A percentile compares a stretch with the other conserved stretches of the same genome.
These are phyloP conservation scores for Phalacrocorax aristotelis DNA, from an alignment of 2,113 vertebrate species.

Conservation along the genomic window DNA sequence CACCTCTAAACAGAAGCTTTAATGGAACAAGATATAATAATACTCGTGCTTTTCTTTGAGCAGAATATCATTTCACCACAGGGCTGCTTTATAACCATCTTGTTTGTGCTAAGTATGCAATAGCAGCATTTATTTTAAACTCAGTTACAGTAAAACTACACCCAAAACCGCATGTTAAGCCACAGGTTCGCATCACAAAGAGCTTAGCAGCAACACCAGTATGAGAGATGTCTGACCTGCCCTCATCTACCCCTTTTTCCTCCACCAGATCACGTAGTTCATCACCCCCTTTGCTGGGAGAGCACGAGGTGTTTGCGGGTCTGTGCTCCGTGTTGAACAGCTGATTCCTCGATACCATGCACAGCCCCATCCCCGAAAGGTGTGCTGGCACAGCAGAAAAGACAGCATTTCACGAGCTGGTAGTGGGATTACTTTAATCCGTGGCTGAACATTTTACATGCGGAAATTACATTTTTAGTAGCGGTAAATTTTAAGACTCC, in stretches of 20 bases:
- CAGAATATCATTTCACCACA: neutral
- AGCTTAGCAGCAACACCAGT: neutral
- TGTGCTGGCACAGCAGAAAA: neutral
- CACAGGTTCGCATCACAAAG: neutral
- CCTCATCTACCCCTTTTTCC: neutral
- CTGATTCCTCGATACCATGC: neutral
- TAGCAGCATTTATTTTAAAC: neutral
- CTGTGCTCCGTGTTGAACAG: rapidly evolving
- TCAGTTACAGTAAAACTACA: neutral
- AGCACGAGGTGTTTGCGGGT: rapidly evolving
- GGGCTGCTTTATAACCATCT: neutral
- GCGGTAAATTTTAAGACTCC: neutral
- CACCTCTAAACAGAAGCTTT: neutral
- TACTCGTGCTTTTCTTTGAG: neutral
- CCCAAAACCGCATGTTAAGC: neutral
- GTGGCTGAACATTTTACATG: neutral
- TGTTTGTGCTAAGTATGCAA: neutral
- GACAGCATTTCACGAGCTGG: neutral
- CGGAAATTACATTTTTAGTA: neutral
- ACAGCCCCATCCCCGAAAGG: no score
- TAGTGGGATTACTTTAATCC: neutral
- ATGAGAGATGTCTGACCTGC: neutral
- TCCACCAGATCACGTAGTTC: neutral
- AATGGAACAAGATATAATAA: neutral
- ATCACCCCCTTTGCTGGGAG: neutral